A percentile compares a stretch with the other conserved stretches of the same genome.
Conservation (phyloP, 2,797 vertebrate genomes). For the Darevskia nairensis region DNA sequence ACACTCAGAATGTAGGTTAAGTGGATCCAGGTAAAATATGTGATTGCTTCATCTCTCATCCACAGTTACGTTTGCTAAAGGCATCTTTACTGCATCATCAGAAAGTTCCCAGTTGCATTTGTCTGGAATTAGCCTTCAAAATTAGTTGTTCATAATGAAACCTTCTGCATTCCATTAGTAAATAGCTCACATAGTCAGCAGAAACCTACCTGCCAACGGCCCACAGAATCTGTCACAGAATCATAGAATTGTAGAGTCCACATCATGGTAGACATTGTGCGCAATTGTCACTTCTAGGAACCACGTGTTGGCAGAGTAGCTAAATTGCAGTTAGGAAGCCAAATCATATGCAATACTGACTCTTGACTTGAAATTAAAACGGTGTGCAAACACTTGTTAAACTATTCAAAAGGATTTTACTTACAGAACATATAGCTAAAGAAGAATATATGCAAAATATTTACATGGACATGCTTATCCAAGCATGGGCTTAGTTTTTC, state of each 20-base stretch:
- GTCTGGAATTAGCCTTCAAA: background rate
- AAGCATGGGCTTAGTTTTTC: too few relatives aligned
- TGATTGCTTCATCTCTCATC: background rate
- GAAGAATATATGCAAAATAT: too few relatives aligned
- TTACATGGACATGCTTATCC: too few relatives aligned
- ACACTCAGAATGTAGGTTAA: slow-evolving; percentile 6
- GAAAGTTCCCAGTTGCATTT: background rate
- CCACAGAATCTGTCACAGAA: background rate
- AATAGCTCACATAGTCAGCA: background rate
- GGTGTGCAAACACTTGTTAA: too few relatives aligned
- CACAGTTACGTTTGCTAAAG: background rate
- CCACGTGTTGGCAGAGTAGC: background rate
- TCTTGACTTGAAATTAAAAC: too few relatives aligned
- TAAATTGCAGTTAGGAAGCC: too few relatives aligned
- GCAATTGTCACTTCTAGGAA: background rate
- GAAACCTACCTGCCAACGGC: background rate
- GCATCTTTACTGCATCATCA: background rate
- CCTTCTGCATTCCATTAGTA: background rate
- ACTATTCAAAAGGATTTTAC: too few relatives aligned
- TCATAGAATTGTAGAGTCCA: too few relatives aligned
- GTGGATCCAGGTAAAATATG: background rate
- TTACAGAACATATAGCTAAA: too few relatives aligned
- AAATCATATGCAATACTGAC: too few relatives aligned
- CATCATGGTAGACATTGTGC: background rate
- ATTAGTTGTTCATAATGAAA: background rate